Base-by-base conservation (phyloP, 2,888 invertebrate genomes). In the Drosophila gaucha region DNA sequence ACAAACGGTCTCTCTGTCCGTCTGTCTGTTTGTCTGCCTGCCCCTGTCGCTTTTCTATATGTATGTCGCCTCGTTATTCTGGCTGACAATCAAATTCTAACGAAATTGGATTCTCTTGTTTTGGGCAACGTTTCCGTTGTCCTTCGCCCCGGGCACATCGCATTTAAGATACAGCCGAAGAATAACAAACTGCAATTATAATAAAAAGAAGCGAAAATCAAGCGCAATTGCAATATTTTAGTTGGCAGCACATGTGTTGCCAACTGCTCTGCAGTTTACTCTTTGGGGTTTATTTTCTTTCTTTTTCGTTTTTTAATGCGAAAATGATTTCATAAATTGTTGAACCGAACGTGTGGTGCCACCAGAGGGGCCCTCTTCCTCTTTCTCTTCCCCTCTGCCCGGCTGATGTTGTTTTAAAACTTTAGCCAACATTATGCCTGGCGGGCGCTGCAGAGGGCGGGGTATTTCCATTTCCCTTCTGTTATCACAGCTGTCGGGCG, bases 401-500 rank as follows among this genome's bases (percentile, higher is more conserved):
- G 9, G 54, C 24, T 54, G 59, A 51, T 80, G 65, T 74, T 83
- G 67, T 77, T 80, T 72, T 64, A 60, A 80, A 74, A 74, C 68
- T 74, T 71, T 67, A 43, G 67, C 75, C 68, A 56, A 59, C 59
- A 62, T 49, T 65, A 41, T 50, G 70, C 65, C 68, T 71, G 31
- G 6, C 54, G 67, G 74, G 50, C 18, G 26, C n/a, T 33, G 46
- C 39, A 31, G 35, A 18, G 35, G 28, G 31, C 16, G 41, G 9
- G 2, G 22, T 9, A 50, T 44, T 57, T 46, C 47, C 77, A 58
- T 68, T 73, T 85, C 55, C 69, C 63, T 56, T 65, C 64, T 83
- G 79, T 84, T 84, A 84, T 86, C 86, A 83, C 84, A 84, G 84
- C 86, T 84, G 84, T 80, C 84, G 76, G 67, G 71, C 60, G 70